phyloP scores from a whole-genome alignment of 2,113 vertebrate genomes.

The Misgurnus mizolepis region DNA sequence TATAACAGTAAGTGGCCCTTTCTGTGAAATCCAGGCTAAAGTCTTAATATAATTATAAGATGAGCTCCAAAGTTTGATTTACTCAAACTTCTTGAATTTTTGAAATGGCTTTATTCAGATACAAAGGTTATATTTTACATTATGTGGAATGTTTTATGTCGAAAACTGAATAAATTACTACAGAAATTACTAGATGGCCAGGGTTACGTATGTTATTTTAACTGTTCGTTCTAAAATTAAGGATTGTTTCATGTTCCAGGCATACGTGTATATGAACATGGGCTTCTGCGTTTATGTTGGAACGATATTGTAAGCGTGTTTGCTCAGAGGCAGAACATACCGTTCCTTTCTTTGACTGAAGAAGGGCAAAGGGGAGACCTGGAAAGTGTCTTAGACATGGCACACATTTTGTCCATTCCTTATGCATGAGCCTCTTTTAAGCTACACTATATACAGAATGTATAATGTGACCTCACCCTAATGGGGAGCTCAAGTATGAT shows the following conservation, averaged over 20 bases:
- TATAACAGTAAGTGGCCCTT: no score
- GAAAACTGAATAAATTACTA: no score
- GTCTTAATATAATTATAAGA: no score
- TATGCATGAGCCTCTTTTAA: background rate
- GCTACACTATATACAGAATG: slow-evolving; percentile 14
- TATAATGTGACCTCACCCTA: background rate
- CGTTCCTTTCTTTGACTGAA: slow-evolving; percentile 48
- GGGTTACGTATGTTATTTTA: background rate
- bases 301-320: background rate
- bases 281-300: background rate
- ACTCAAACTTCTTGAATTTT: no score
- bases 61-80: no score
- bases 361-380: slow-evolving; percentile 44
- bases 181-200: background rate
- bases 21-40: no score
- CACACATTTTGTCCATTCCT: slow-evolving; percentile 13
- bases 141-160: no score
- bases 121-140: no score
- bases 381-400: slow-evolving; percentile 49
- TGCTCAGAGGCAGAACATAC: slow-evolving; percentile 34
- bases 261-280: slow-evolving; percentile 20
- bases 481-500: background rate
- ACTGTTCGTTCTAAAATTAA: background rate
- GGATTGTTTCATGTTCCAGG: no score
- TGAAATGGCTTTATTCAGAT: no score